These are phyloP conservation scores for Atractosteus spatula DNA, from an alignment of 2,113 vertebrate genomes.

Conservation along the genomic window DNA sequence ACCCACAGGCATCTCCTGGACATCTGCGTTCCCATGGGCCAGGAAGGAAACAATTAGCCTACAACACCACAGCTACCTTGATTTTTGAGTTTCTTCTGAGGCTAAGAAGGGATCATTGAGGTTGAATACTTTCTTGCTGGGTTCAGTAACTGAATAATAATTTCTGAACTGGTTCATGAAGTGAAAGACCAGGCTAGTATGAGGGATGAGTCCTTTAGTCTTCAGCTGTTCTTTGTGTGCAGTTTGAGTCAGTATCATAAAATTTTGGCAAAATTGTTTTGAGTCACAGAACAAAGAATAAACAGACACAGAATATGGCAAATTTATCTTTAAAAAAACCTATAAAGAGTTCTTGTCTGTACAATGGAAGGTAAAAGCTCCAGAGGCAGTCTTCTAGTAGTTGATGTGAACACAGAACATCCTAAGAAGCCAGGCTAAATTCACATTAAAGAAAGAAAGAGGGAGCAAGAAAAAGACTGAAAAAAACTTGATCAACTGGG, in stretches of 20 bases:
- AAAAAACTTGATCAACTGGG: constrained; percentile 17
- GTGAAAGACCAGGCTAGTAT: constrained; percentile 17
- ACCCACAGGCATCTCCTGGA: too few species aligned
- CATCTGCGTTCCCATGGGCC: too few species aligned
- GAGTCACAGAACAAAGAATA: constrained; percentile 30
- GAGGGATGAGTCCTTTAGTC: constrained; percentile 6
- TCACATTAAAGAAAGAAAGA: constrained; percentile 8
- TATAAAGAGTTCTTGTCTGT: constrained; percentile 38
- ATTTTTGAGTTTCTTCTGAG: too few species aligned
- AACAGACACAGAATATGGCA: constrained; percentile 36
- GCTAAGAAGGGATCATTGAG: too few species aligned
- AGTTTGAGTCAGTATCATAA: constrained; percentile 21
- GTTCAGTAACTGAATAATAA: too few species aligned
- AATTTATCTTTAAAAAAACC: constrained; percentile 15
- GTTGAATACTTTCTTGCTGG: too few species aligned
- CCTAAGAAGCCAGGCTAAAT: constrained; percentile 23
- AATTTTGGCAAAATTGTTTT: constrained; percentile 39
- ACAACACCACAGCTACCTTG: too few species aligned
- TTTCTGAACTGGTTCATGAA: too few species aligned
- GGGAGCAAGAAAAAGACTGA: neutral
- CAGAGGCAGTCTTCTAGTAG: constrained; percentile 31
- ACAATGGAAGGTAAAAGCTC: constrained; percentile 41
- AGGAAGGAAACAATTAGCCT: too few species aligned
- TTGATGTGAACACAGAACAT: constrained; percentile 36
- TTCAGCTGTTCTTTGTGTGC: constrained; percentile 17